Base-by-base conservation (phyloP, 2,113 vertebrate genomes). In the Channa maculata region DNA sequence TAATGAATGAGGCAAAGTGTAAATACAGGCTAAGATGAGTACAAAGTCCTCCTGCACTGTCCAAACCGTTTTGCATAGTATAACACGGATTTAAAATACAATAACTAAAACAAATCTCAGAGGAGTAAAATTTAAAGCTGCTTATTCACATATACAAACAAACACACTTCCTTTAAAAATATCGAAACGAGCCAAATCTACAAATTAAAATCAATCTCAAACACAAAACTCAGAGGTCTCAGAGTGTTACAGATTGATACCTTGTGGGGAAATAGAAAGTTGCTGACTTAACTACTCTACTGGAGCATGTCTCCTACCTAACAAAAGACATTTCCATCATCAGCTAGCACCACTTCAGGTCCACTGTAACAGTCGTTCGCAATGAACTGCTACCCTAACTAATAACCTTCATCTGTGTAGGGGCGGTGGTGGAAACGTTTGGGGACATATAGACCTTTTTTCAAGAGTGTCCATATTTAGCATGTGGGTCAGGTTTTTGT, bases 401-500 rank as follows among this genome's bases (percentile, higher is more conserved):
- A 73, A 77, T 77, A 77, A 84, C 82, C 88, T 90, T 84, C 73
- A 63, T 71, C 24, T 49, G 51, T 15, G 43, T n/a, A 46, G 38
- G 8, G 50, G 49, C 14, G 55, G 41, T 33, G 58, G 48, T 65
- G 77, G 50, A 77, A 73, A 89, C 53, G 59, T 75, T 88, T 66
- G 49, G 80, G 79, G 74, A 83, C 83, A 34, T 79, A 73, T 61
- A 85, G 76, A 76, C 66, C 74, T 81, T 75, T 77, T 82, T 24
- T 59, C 73, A 71, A 65, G 44, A 6, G 71, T 59, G 79, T 83
- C 86, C 79, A 79, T 81, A 86, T 91, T 91, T 91, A 92, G 90
- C 71, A 92, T 88, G 75, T 91, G 81, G 92, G 86, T 89, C 90
- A 90, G 86, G 88, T 83, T 88, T 84, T 83, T 86, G 79, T 86